These are phyloP conservation scores for Ceratoteleas bidentatus DNA, from an alignment of 1,140 invertebrate genomes.

Conservation along the genomic window DNA sequence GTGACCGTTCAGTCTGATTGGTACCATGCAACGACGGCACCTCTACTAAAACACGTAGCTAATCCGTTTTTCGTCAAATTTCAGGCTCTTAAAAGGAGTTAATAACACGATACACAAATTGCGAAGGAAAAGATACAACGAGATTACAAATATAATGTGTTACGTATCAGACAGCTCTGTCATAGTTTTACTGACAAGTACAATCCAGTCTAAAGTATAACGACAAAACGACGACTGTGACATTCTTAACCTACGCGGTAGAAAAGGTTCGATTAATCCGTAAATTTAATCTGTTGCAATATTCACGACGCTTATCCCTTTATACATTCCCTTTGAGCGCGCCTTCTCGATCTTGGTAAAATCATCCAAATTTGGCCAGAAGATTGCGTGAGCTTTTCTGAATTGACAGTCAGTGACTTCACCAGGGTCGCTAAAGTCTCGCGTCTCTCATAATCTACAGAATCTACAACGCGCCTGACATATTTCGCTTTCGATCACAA, in stretches of 20 bases:
- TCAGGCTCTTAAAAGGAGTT: constrained; percentile 35
- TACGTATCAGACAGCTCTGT: constrained; percentile 54
- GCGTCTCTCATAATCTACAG: constrained; percentile 63
- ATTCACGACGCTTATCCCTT: constrained; percentile 63
- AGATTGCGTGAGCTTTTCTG: constrained; percentile 26
- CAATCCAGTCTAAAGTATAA: constrained; percentile 65
- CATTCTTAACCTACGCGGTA: constrained; percentile 69
- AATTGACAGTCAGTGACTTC: constrained; percentile 63
- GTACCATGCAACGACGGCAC: too few species aligned
- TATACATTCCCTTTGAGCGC: constrained; percentile 57
- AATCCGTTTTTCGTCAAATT: constrained; percentile 24
- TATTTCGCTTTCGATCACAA: constrained; percentile 64
- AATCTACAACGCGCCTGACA: constrained; percentile 66
- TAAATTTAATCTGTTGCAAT: constrained; percentile 50
- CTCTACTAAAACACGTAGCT: too few species aligned
- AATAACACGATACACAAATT: constrained; percentile 50
- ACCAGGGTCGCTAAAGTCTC: constrained; percentile 61
- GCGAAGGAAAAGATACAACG: constrained; percentile 64
- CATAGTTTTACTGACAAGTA: constrained; percentile 54
- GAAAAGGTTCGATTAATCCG: constrained; percentile 66
- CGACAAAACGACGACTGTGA: constrained; percentile 63
- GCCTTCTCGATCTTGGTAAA: constrained; percentile 55
- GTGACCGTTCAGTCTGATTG: too few species aligned
- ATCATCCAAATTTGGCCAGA: constrained; percentile 48
- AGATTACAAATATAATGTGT: constrained; percentile 63